These are phyloP conservation scores for Phyllostomus discolor DNA, from an alignment of 2,113 vertebrate species.

Conservation along the genomic window DNA sequence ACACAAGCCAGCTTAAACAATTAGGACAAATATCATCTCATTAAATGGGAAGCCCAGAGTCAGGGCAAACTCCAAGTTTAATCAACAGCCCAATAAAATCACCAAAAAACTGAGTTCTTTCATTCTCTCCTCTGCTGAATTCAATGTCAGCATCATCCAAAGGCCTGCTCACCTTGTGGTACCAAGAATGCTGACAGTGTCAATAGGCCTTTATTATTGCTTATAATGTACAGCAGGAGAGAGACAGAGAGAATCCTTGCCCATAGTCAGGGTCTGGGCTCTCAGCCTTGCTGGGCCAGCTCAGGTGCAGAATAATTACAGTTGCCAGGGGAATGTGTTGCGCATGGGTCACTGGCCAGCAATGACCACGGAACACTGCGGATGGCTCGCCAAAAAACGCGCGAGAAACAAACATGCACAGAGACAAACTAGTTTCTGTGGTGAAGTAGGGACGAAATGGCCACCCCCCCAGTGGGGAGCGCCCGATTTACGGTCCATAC, in stretches of 20 bases:
- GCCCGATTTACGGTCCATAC: too few relatives aligned
- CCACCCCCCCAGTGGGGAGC: too few relatives aligned
- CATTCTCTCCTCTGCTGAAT: not conserved
- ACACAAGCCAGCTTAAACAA: not conserved
- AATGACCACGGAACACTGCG: too few relatives aligned
- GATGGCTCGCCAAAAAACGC: too few relatives aligned
- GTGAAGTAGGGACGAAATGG: too few relatives aligned
- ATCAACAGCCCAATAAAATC: not conserved
- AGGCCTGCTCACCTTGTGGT: not conserved
- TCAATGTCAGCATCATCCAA: not conserved
- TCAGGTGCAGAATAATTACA: not conserved
- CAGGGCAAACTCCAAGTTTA: not conserved
- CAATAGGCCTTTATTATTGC: not conserved
- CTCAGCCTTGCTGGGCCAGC: not conserved
- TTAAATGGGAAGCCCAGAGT: conserved; percentile 1
- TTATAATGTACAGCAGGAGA: not conserved
- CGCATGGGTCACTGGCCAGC: too few relatives aligned
- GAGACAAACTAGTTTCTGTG: too few relatives aligned
- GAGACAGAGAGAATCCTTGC: not conserved
- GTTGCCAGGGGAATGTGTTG: not conserved
- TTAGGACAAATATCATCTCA: not conserved
- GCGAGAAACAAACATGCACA: too few relatives aligned
- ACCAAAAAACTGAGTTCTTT: not conserved
- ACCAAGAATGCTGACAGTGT: not conserved
- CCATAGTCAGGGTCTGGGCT: not conserved